phyloP scores from a whole-genome alignment of 2,797 vertebrate genomes.

The Acipenser oxyrinchus region DNA sequence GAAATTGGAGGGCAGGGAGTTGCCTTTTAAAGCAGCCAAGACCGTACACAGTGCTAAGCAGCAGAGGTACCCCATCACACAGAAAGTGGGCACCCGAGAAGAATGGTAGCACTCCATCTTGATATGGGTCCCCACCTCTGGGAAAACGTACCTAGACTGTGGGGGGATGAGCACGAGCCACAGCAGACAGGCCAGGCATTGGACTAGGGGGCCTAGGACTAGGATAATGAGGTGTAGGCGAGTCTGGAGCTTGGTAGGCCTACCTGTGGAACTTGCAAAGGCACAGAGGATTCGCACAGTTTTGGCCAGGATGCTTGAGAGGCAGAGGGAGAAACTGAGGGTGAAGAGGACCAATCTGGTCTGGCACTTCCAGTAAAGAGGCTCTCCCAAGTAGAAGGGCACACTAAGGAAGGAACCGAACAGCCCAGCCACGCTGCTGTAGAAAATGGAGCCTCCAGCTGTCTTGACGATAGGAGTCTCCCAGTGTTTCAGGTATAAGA shows the following conservation, averaged over 20 bases:
- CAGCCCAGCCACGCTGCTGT: neutral
- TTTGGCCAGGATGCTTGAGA: slow-evolving; percentile 11
- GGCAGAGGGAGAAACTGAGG: slow-evolving; percentile 8
- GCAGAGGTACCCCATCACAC: neutral
- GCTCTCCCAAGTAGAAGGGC: slow-evolving; percentile 2
- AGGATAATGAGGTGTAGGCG: slow-evolving; percentile 4
- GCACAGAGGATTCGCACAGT: neutral
- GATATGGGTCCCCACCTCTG: neutral
- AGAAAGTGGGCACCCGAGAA: neutral
- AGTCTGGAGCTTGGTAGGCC: neutral
- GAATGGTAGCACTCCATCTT: neutral
- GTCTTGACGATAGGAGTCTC: slow-evolving; percentile 11
- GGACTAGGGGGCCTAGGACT: neutral
- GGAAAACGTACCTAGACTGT: too few relatives aligned
- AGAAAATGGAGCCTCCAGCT: slow-evolving; percentile 1
- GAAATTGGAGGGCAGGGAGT: slow-evolving; percentile 9
- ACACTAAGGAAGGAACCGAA: slow-evolving; percentile 3
- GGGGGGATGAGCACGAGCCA: slow-evolving; percentile 5
- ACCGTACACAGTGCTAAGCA: neutral
- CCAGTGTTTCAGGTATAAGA: neutral
- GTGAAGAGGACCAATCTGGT: neutral
- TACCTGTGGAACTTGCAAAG: neutral
- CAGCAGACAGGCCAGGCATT: neutral
- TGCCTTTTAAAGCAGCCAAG: neutral
- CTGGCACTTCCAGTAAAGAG: neutral